phyloP scores from a whole-genome alignment of 2,113 vertebrate genomes.

The Lucifuga dentata region DNA sequence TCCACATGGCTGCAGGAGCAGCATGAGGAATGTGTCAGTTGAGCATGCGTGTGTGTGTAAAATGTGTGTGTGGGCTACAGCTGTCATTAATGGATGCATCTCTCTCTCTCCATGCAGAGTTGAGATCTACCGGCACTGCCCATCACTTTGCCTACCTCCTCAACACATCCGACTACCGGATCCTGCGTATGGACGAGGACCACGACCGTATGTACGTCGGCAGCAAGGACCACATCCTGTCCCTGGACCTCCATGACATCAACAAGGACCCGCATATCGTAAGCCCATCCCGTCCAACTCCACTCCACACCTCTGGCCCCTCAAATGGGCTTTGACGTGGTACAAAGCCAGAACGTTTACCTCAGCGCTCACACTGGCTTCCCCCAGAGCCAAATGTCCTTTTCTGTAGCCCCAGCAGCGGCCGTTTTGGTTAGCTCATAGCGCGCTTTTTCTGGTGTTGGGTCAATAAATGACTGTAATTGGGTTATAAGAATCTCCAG shows the following conservation, averaged over 20 bases:
- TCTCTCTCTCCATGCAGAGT: slow-evolving; percentile 81
- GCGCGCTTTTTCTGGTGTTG: slow-evolving; percentile 47
- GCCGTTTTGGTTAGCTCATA: slow-evolving; percentile 31
- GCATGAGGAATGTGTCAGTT: slow-evolving; percentile 53
- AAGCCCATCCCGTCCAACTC: slow-evolving; percentile 69
- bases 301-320: background rate
- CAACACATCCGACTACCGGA: slow-evolving; percentile 94
- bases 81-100: slow-evolving; percentile 38
- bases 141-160: slow-evolving; percentile 97
- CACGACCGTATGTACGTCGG: slow-evolving; percentile 98
- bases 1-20: slow-evolving; percentile 40
- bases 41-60: slow-evolving; percentile 35
- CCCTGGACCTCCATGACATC: slow-evolving; percentile 97
- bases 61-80: slow-evolving; percentile 34
- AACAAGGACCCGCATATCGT: slow-evolving; percentile 97
- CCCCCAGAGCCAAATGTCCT: slow-evolving; percentile 18
- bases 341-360: slow-evolving; percentile 32
- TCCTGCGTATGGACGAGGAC: slow-evolving; percentile 97
- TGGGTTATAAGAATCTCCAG: slow-evolving; percentile 53
- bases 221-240: slow-evolving; percentile 97
- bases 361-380: slow-evolving; percentile 10
- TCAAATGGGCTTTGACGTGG: slow-evolving; percentile 14
- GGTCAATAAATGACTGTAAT: slow-evolving; percentile 25
- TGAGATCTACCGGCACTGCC: slow-evolving; percentile 91
- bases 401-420: slow-evolving; percentile 9